Conservation (phyloP, 2,797 vertebrate genomes). For the Helarctos malayanus region DNA sequence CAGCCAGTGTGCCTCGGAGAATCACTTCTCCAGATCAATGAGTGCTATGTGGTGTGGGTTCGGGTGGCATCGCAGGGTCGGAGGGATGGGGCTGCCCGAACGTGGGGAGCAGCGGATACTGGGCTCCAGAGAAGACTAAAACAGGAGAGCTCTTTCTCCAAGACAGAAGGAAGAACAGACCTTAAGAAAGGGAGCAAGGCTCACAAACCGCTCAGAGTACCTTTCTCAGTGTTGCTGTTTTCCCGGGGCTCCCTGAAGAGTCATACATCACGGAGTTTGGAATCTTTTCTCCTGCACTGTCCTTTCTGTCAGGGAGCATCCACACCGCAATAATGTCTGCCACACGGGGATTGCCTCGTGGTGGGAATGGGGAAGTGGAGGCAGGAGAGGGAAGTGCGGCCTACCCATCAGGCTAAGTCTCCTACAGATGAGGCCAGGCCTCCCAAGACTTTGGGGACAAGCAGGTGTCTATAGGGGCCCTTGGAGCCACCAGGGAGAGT, state of each 20-base stretch:
- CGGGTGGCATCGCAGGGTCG: not conserved
- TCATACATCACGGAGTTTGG: not conserved
- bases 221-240: not conserved
- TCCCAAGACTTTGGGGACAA: not conserved
- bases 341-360: accelerated
- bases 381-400: not conserved
- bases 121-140: not conserved
- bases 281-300: not conserved
- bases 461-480: not conserved
- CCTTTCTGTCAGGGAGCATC: not conserved
- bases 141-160: not conserved
- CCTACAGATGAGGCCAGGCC: not conserved
- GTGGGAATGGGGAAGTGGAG: not conserved
- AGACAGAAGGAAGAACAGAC: not conserved
- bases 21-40: not conserved
- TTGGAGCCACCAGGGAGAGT: not conserved
- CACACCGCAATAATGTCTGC: not conserved
- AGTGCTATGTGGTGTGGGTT: not conserved
- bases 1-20: not conserved
- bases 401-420: not conserved
- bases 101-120: not conserved
- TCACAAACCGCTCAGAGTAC: not conserved
- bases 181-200: not conserved
- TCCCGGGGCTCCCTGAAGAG: not conserved
- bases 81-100: not conserved